Percentiles rank a stretch among this genome's conserved stretches.
These are phyloP conservation scores for Leptocoma aspasia DNA, from an alignment of 2,113 vertebrate species.

Conservation along the genomic window DNA sequence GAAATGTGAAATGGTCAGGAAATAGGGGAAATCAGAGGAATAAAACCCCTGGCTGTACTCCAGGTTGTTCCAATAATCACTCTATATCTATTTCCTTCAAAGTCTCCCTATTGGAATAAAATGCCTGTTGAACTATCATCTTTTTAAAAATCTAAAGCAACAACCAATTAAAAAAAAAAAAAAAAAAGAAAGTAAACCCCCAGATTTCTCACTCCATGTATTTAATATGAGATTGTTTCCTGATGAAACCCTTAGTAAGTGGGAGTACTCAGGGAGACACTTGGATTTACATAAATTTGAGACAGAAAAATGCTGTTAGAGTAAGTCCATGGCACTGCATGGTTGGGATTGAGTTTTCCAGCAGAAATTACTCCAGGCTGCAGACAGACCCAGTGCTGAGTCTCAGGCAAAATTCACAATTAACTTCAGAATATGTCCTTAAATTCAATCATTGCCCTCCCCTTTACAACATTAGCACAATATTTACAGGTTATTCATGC, in stretches of 20 bases:
- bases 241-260: background rate
- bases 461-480: background rate
- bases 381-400: background rate
- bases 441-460: background rate
- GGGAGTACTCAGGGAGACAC: background rate
- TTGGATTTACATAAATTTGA: conserved; percentile 24
- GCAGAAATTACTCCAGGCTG: background rate
- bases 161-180: background rate
- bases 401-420: background rate
- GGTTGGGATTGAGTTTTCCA: background rate
- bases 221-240: conserved; percentile 16
- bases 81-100: background rate
- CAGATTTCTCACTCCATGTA: background rate
- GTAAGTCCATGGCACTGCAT: background rate
- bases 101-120: background rate
- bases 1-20: background rate
- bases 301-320: background rate
- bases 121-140: background rate
- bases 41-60: background rate
- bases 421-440: background rate
- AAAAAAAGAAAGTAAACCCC: background rate
- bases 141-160: background rate
- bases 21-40: background rate
- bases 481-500: background rate
- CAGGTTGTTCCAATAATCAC: background rate